Evolutionary conservation across 30 jellyfish, hydroid and myxozoan species (phyloP), one percentile per base, ranked within the genome.

Genomic region (Cassiopea xamachana): DNA sequence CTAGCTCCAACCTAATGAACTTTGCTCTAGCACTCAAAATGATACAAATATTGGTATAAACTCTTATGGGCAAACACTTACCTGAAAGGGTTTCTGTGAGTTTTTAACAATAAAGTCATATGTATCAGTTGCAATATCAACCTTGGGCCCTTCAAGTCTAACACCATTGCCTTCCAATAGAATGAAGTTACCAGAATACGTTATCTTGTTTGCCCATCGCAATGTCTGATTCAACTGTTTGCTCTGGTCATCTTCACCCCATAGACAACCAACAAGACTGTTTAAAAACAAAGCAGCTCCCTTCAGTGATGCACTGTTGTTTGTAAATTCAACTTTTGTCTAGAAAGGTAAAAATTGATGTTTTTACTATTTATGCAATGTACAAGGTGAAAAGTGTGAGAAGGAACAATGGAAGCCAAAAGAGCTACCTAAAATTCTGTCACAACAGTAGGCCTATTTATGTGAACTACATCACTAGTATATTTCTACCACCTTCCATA

Each of bases 51-150:
- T 27, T 27, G 39, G 39, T 27, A 27, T 27, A 27, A 27, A 27
- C 39, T 27, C 39, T 27, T 27, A 27, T 27, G 39, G 39, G 39
- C 39, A 27, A 27, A 27, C 39, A 10, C 64, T 55, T 55, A 86
- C 93, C 93, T 86, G 69, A 1, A 86, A 73, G n/a, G 73, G 19
- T 5, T 73, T 17, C 50, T 77, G 79, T 12, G 80, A 12, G 43
- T 72, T 60, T 3, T 45, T 19, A 59, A 84, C 91, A 10, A 19
- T 60, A 18, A 71, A 60, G 70, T 81, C 92, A 75, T 72, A 90
- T 9, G 92, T 82, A 19, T 90, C 97, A 1, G 97, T 90, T 1
- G 97, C 97, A 68, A 90, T 90, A 64, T 90, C 97, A 47, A 75
- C 83, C 5, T 90, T 58, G 4, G 73, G 60, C 19, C 93, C 93